Evolutionary conservation across 2,888 invertebrate genomes (phyloP), one percentile per base, ranked within the genome.

Genomic region (Zootermopsis nevadensis): DNA sequence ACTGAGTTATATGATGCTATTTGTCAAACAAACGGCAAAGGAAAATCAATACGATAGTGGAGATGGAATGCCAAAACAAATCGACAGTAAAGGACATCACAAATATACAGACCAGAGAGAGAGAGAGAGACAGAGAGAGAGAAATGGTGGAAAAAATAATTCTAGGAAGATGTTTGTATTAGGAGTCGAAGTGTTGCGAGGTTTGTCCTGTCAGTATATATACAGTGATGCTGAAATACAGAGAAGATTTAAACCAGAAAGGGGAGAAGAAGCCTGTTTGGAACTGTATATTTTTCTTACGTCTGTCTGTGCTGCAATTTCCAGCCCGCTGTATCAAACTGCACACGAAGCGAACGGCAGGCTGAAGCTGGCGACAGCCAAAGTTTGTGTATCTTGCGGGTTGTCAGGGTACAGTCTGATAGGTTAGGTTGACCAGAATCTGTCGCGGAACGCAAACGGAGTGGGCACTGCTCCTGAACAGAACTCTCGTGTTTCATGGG

Each of bases 241-340:
- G 31, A 69, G 69, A 69, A 69, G 69, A 69, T 22, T 69, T 30
- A 69, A 69, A 15, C 69, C 69, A 69, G 69, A 30, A 33, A 69
- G 33, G 7, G 19, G 31, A 30, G 19, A 69, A 31, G 22, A 22
- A 19, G 33, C 33, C 22, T 69, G 69, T 69, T 69, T 33, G 24
- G 15, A 3, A 15, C 22, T 69, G 69, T 69, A 33, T 69, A 69
- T 69, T 69, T 69, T 69, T 69, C 69, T 69, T 69, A 33, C 19
- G 33, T 69, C 69, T 22, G 19, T 69, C 33, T 33, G 60, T 27
- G 60, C n/a, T 60, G 60, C n/a, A 60, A 60, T 60, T 60, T 27
- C 15, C 10, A 12, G 3, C 8, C 15, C n/a, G n/a, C n/a, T 7
- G n/a, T 60, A 60, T 60, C 60, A 60, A 12, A 27, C 60, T 60